Base-by-base conservation (phyloP, 2,797 vertebrate species). In the Poecile montanus region DNA sequence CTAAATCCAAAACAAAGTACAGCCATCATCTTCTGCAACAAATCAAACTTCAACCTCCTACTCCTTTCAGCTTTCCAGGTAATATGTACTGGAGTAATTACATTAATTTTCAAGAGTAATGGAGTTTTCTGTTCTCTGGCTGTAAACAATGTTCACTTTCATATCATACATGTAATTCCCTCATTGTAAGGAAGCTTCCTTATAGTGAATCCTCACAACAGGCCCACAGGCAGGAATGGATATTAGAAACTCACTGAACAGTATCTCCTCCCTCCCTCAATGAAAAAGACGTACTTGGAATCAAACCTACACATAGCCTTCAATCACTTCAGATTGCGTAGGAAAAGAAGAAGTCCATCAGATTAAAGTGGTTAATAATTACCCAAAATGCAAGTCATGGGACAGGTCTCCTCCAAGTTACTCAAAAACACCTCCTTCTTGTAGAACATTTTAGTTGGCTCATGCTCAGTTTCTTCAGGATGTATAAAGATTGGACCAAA, bases 361-460 rank as follows among this genome's bases (percentile, higher is more conserved):
- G 11, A 61, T 71, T 76, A 36, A 94, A 85, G 23, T 2, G 45
- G 36, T 36, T 83, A 93, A 80, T 85, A 97, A 87, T 21, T 98
- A 99, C 99, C 99, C 92, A 99, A 98, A 97, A 99, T 98, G 96
- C 99, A 99, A 75, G 98, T 99, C 99, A 99, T 99, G 2, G 99
- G 99, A 88, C 99, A 99, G 45, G 98, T 98, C 97, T 99, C 99
- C 96, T 99, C 99, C 58, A 99, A 96, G 97, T 99, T 99, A 97
- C 99, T 99, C 42, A 99, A 98, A 97, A 99, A 99, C 87, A 99
- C 99, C 98, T 99, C 99, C 95, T 99, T 99, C 97, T 99, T 99
- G 97, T 99, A 99, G 96, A 99, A 99, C 99, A 99, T 99, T 98
- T 99, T 99, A 32, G 99, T 99, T 82, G 99, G 99, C 71, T 99